Evolutionary conservation across 2,888 invertebrate species (phyloP), one percentile per base, ranked within the genome.

Genomic region (Dolichopus griseipennis): DNA sequence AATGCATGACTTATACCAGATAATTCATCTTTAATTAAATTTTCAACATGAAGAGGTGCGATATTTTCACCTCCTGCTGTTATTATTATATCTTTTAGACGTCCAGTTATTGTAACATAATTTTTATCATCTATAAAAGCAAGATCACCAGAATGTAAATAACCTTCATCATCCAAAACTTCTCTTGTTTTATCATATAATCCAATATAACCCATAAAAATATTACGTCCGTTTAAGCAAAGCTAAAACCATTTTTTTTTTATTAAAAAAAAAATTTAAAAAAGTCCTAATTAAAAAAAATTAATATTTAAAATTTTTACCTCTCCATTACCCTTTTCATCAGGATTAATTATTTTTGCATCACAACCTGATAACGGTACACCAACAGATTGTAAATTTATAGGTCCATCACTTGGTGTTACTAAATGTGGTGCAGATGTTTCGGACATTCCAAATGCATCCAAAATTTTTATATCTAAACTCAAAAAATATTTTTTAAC

Each of bases 41-140:
- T 90, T 81, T 97, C 96, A 73, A 95, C 93, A 43, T 89, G 86
- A 33, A 94, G 89, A 0, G 96, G 95, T 6, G 96, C 87, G 76
- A 93, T 86, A 79, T 96, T 96, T 83, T 96, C 96, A 43, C 96
- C 96, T 37, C 96, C 96, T 65, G 96, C 95, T 2, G 96, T 97
- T 73, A 96, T 95, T 65, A 96, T 83, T 64, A 96, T 78, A 80
- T 96, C 96, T 87, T 87, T 87, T 71, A 87, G 85, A 71, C 87
- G 85, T 69, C 93, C 93, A 21, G 93, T 93, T 71, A 93, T 88
- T 72, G 85, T 89, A 0, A 93, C 79, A 75, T 87, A 87, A 64
- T 90, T 91, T 72, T 89, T 86, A 66, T 86, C 85, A 76, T 95
- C 93, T 1, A 90, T 82, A 72, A 84, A 86, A 52, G 95, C 96